These are phyloP conservation scores for Stigmatopora nigra DNA, from an alignment of 2,113 vertebrate species.

Conservation along the genomic window DNA sequence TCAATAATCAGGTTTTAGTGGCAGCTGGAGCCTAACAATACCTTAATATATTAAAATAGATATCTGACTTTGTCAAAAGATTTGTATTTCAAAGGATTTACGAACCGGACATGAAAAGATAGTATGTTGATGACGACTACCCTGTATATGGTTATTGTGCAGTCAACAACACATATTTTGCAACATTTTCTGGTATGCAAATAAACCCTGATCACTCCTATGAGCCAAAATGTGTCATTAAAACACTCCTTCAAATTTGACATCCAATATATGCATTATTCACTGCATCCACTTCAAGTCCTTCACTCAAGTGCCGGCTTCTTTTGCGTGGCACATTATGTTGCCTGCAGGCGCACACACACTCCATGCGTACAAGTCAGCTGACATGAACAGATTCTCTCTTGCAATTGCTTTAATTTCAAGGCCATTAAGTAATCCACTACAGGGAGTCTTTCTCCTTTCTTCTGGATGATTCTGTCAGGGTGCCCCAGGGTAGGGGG, in stretches of 20 bases:
- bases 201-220: background rate
- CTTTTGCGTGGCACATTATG: background rate
- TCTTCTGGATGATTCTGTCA: constrained; percentile 30
- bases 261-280: background rate
- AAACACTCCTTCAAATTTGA: background rate
- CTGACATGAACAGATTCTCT: constrained; percentile 11
- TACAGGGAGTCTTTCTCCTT: constrained; percentile 12
- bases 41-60: background rate
- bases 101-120: background rate
- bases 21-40: background rate
- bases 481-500: constrained; percentile 15
- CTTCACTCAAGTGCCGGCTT: background rate
- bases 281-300: background rate
- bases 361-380: background rate
- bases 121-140: too few species aligned
- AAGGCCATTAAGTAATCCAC: constrained; percentile 31
- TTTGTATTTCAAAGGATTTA: background rate
- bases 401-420: constrained; percentile 20
- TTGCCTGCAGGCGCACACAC: background rate
- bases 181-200: background rate
- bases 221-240: background rate
- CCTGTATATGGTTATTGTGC: background rate
- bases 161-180: background rate
- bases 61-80: background rate
- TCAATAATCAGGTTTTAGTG: background rate